Evolutionary conservation across 2,113 vertebrate genomes (phyloP), one percentile per base, ranked within the genome.

Genomic region (Mus spicilegus): DNA sequence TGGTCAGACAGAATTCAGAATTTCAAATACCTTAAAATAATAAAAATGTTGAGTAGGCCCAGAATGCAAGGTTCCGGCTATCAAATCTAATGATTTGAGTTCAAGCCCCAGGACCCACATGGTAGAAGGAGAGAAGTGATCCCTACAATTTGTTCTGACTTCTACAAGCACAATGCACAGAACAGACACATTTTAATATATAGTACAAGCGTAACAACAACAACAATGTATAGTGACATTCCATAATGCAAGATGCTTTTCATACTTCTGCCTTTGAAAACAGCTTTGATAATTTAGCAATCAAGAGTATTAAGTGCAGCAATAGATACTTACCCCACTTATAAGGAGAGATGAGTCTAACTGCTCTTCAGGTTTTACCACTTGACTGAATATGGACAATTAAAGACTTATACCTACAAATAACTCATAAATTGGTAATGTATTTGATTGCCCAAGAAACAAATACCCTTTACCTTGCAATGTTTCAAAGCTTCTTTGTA

Each of bases 401-500:
- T 88, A 93, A 87, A 19, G 81, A 94, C 54, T 80, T 75, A 90
- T 16, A 39, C 16, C 42, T 49, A 69, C 81, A 20, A 90, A 84
- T 30, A 94, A 78, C 33, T 77, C n/a, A 56, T 12, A 70, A 78
- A 46, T 33, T 22, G 30, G 16, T 33, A 90, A 94, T 16, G 85
- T 42, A 76, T 2, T 87, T 28, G 46, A 92, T 14, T 24, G 2
- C 81, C 28, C 19, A 75, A 96, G 39, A 91, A 80, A 92, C n/a
- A 70, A 95, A 14, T 33, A 86, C 22, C 36, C 12, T 82, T 98
- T 98, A 99, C 99, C 99, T 99, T 99, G 98, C 99, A 99, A 87
- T 99, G 99, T 96, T 99, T 99, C 67, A 99, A 98, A 75, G 99
- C 99, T 96, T 99, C 99, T 98, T 99, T 99, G 94, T 99, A 99